Conservation (phyloP, 2,888 invertebrate species). For the Andrena bicolor region DNA sequence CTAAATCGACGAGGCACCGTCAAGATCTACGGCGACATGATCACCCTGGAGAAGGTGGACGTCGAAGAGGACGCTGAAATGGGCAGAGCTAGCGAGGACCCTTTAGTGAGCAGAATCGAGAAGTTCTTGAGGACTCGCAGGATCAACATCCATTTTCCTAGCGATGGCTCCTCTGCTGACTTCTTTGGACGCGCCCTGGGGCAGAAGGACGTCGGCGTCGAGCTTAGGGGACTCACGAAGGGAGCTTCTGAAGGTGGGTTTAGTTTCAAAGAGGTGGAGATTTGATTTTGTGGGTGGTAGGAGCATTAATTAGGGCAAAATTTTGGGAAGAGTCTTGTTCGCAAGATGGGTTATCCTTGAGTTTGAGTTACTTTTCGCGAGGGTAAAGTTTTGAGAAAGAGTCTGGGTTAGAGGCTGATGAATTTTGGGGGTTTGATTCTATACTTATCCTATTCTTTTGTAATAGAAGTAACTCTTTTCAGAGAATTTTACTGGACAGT, state of each 20-base stretch:
- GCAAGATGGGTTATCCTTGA: too few relatives aligned
- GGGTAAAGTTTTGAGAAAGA: too few relatives aligned
- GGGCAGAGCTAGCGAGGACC: slow-evolving; percentile 71
- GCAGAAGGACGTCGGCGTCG: slow-evolving; percentile 77
- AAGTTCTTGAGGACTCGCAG: slow-evolving; percentile 79
- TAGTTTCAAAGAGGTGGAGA: neutral
- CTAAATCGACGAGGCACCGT: slow-evolving; percentile 76
- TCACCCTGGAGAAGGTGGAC: slow-evolving; percentile 79
- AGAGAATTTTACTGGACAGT: too few relatives aligned
- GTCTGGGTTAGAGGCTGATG: too few relatives aligned
- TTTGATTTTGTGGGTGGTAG: too few relatives aligned
- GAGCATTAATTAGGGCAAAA: too few relatives aligned
- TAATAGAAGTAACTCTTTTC: too few relatives aligned
- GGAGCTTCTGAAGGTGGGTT: slow-evolving; percentile 82
- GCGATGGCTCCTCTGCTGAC: slow-evolving; percentile 80
- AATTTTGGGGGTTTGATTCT: too few relatives aligned
- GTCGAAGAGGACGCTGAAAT: slow-evolving; percentile 52
- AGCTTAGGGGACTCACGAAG: slow-evolving; percentile 75
- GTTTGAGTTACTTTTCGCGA: too few relatives aligned
- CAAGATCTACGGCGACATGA: slow-evolving; percentile 77
- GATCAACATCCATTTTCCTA: slow-evolving; percentile 77
- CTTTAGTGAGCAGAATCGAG: slow-evolving; percentile 79
- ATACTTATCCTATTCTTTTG: too few relatives aligned
- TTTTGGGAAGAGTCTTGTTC: too few relatives aligned
- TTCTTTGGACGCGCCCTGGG: slow-evolving; percentile 81